These are phyloP conservation scores for Forbesichthys agassizii DNA, from an alignment of 2,113 vertebrate genomes.

Conservation along the genomic window DNA sequence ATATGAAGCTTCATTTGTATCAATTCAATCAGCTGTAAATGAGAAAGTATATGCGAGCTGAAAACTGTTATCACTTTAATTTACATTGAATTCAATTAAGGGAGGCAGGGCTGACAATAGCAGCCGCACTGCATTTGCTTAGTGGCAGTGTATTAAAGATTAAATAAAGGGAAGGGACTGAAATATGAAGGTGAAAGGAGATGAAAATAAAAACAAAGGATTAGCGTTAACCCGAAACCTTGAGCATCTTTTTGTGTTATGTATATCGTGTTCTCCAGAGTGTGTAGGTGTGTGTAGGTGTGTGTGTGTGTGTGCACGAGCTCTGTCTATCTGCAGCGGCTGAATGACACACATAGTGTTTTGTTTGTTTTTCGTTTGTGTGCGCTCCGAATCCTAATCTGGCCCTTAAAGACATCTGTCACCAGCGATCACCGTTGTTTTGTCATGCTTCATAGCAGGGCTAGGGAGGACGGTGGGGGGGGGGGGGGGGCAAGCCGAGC, in stretches of 20 bases:
- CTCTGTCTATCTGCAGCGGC: slow-evolving; percentile 42
- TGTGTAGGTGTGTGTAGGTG: slow-evolving; percentile 6
- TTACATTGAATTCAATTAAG: slow-evolving; percentile 59
- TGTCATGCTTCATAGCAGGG: slow-evolving; percentile 78
- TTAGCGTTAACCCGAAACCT: slow-evolving; percentile 28
- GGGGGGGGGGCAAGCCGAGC: slow-evolving; percentile 55
- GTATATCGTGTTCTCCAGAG: slow-evolving; percentile 33
- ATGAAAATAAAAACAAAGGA: slow-evolving; percentile 42
- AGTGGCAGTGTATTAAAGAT: not conserved
- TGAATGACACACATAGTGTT: slow-evolving; percentile 66
- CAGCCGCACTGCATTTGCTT: slow-evolving; percentile 27
- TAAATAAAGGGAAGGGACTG: not conserved
- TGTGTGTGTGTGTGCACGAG: slow-evolving; percentile 17
- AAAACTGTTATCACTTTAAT: slow-evolving; percentile 56
- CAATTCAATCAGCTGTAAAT: slow-evolving; percentile 53
- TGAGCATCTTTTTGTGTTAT: slow-evolving; percentile 1
- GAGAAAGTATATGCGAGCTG: slow-evolving; percentile 45
- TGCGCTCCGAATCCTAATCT: slow-evolving; percentile 77
- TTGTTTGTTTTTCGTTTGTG: slow-evolving; percentile 75
- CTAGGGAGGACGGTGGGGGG: slow-evolving; percentile 54
- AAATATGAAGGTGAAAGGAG: slow-evolving; percentile 15
- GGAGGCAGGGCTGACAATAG: slow-evolving; percentile 20
- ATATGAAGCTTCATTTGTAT: slow-evolving; percentile 55
- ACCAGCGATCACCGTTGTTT: slow-evolving; percentile 81
- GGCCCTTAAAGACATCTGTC: slow-evolving; percentile 83